Evolutionary conservation across 2,797 vertebrate genomes (phyloP).

Genomic region (Brachymystax lenok): DNA sequence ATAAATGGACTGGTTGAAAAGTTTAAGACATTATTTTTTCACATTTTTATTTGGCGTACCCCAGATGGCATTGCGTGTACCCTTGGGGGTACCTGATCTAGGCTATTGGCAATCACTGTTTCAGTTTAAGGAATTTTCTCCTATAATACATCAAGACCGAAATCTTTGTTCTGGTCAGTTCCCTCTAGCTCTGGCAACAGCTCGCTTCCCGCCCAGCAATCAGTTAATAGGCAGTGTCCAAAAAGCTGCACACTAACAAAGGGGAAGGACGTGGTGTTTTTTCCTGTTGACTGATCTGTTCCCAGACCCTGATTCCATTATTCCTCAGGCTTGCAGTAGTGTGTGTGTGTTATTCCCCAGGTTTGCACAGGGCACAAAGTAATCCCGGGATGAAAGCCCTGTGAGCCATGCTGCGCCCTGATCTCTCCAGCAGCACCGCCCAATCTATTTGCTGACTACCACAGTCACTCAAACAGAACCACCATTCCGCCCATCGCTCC

Average conservation of each 20-base stretch:
- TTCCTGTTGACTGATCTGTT: slow-evolving; percentile 55
- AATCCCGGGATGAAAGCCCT: slow-evolving; percentile 34
- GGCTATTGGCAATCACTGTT: slow-evolving; percentile 7
- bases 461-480: too few relatives aligned
- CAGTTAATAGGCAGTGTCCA: slow-evolving; percentile 62
- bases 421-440: not conserved
- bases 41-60: too few relatives aligned
- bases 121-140: slow-evolving; percentile 24
- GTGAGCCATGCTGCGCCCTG: slow-evolving; percentile 17
- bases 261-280: slow-evolving; percentile 41
- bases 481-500: not conserved
- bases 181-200: slow-evolving; percentile 27
- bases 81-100: too few relatives aligned
- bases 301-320: slow-evolving; percentile 38
- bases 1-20: too few relatives aligned
- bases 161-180: slow-evolving; percentile 24
- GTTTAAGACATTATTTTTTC: too few relatives aligned
- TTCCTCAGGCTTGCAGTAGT: slow-evolving; percentile 43
- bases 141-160: slow-evolving; percentile 26
- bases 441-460: not conserved
- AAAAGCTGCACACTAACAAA: slow-evolving; percentile 55
- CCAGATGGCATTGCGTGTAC: too few relatives aligned
- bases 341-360: slow-evolving; percentile 34
- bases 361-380: slow-evolving; percentile 45
- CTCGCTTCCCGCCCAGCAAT: slow-evolving; percentile 42